These are phyloP conservation scores for Rhineura floridana DNA, from an alignment of 2,113 vertebrate genomes.

Conservation along the genomic window DNA sequence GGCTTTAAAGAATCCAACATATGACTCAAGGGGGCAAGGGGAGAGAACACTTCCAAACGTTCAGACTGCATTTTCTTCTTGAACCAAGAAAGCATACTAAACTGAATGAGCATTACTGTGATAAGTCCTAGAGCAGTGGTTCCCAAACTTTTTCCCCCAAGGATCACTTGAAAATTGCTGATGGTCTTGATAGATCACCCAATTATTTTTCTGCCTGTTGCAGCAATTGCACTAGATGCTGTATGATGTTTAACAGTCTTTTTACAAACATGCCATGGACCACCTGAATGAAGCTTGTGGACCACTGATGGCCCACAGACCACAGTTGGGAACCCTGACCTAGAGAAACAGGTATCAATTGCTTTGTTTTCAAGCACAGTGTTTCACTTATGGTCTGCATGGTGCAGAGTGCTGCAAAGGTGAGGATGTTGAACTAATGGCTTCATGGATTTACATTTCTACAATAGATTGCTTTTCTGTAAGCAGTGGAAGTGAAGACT, in stretches of 20 bases:
- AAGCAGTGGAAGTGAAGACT: background rate
- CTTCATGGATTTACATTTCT: background rate
- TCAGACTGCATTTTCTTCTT: background rate
- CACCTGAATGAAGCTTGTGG: too few relatives aligned
- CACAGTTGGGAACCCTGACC: too few relatives aligned
- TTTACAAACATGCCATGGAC: too few relatives aligned
- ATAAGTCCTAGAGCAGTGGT: background rate
- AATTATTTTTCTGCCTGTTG: too few relatives aligned
- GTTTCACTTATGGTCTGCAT: background rate
- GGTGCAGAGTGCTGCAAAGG: background rate
- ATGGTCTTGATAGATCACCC: too few relatives aligned
- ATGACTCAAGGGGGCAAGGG: too few relatives aligned
- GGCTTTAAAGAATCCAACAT: background rate
- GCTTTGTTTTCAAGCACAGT: background rate
- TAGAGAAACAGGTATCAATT: background rate
- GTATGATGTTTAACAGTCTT: too few relatives aligned
- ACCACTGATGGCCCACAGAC: too few relatives aligned
- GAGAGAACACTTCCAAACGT: background rate
- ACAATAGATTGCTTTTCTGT: background rate
- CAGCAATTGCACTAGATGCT: too few relatives aligned
- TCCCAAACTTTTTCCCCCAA: too few relatives aligned
- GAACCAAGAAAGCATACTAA: background rate
- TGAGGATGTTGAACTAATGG: background rate
- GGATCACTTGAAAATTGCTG: too few relatives aligned
- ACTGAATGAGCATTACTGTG: background rate